Conservation (phyloP, 2,113 vertebrate species). For the Perccottus glenii region DNA sequence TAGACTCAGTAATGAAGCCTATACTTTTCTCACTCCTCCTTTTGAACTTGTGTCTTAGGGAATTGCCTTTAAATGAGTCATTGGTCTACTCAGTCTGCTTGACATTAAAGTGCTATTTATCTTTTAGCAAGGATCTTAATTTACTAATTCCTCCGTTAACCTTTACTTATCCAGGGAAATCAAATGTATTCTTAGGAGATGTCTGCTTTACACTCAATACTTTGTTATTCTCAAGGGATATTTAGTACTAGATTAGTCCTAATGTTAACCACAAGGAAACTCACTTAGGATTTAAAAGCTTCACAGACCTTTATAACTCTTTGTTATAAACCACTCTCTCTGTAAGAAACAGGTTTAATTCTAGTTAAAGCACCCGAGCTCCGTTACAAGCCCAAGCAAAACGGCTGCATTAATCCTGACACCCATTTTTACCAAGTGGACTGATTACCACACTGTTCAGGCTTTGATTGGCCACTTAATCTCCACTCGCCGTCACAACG, state of each 20-base stretch:
- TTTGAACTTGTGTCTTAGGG: constrained; percentile 12
- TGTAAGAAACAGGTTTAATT: constrained; percentile 38
- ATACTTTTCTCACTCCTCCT: constrained; percentile 13
- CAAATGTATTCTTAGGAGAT: constrained; percentile 27
- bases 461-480: constrained; percentile 81
- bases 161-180: constrained; percentile 63
- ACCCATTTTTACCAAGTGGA: constrained; percentile 68
- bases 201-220: constrained; percentile 5
- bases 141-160: constrained; percentile 53
- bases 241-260: background rate
- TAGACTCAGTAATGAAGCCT: constrained; percentile 20
- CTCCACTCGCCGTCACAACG: constrained; percentile 64
- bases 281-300: background rate
- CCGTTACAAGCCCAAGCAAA: constrained; percentile 39
- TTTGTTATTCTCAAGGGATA: constrained; percentile 3
- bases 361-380: constrained; percentile 17
- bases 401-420: constrained; percentile 56
- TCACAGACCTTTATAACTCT: constrained; percentile 1
- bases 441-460: constrained; percentile 72
- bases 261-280: background rate
- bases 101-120: constrained; percentile 60
- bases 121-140: constrained; percentile 45
- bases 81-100: constrained; percentile 23
- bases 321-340: constrained; percentile 42
- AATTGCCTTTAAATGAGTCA: constrained; percentile 38